A percentile compares a stretch with the other conserved stretches of the same genome.
Conservation (phyloP, 2,888 invertebrate species). For the Acanthosepion lycidas region DNA sequence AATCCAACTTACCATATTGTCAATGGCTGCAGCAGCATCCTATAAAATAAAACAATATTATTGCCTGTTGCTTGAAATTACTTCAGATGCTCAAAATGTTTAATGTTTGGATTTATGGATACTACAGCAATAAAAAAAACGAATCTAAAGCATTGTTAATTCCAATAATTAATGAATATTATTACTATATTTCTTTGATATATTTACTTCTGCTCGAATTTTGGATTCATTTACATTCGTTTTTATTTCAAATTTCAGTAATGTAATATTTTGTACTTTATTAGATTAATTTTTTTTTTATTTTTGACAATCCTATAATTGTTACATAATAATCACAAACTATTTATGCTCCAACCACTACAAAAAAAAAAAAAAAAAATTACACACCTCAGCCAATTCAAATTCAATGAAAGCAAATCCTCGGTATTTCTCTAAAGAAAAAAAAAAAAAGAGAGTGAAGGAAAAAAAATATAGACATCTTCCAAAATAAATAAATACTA, state of each 20-base stretch:
- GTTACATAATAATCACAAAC: too few relatives aligned
- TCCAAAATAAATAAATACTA: background rate
- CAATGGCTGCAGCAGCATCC: constrained; percentile 98
- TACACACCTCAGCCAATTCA: constrained; percentile 86
- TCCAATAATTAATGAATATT: too few relatives aligned
- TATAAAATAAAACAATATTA: constrained; percentile 54
- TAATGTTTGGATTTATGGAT: too few relatives aligned
- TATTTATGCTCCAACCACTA: too few relatives aligned
- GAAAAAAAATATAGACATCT: background rate
- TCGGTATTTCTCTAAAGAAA: constrained; percentile 87
- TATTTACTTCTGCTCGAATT: too few relatives aligned
- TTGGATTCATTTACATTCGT: too few relatives aligned
- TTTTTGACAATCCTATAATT: background rate
- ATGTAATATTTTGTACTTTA: too few relatives aligned
- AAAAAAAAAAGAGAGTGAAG: constrained; percentile 43
- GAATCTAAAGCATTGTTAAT: too few relatives aligned
- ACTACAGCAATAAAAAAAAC: too few relatives aligned
- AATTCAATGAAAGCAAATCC: constrained; percentile 99
- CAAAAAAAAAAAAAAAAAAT: background rate
- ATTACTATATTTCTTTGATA: too few relatives aligned
- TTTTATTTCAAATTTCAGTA: too few relatives aligned
- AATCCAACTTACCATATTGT: constrained; percentile 89
- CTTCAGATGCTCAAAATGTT: background rate
- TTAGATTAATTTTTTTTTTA: too few relatives aligned
- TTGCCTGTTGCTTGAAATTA: background rate